Evolutionary conservation across 1,140 invertebrate genomes (phyloP).

Genomic region (Archivesica marissinica): DNA sequence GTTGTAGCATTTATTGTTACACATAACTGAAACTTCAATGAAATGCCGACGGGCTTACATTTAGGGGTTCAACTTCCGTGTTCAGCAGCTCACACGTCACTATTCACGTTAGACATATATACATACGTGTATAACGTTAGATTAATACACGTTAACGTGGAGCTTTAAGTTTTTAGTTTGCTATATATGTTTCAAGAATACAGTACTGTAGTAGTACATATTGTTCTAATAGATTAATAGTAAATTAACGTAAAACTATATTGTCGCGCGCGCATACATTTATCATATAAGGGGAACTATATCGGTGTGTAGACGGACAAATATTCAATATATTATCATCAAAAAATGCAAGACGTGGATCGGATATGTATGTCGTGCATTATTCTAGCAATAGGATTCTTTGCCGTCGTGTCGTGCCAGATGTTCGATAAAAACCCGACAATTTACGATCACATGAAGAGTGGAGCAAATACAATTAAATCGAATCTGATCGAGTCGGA

Average conservation of each 20-base stretch:
- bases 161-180: no score
- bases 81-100: constrained; percentile 18
- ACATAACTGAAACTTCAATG: not conserved
- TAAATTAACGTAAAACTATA: no score
- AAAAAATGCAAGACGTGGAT: constrained; percentile 14
- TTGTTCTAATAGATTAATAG: no score
- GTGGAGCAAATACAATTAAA: constrained; percentile 51
- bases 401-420: constrained; percentile 36
- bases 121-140: not conserved
- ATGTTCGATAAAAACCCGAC: constrained; percentile 61
- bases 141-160: no score
- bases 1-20: not conserved
- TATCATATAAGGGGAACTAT: no score
- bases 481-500: constrained; percentile 57
- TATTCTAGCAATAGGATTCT: not conserved
- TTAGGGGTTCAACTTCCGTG: constrained; percentile 28
- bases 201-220: no score
- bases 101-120: no score
- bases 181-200: no score
- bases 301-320: no score
- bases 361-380: constrained; percentile 1
- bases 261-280: no score
- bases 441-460: constrained; percentile 59
- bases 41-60: not conserved
- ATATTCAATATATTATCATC: not conserved